These are phyloP conservation scores for Patella ulyssiponensis DNA, from an alignment of 2,888 invertebrate species.

Conservation along the genomic window DNA sequence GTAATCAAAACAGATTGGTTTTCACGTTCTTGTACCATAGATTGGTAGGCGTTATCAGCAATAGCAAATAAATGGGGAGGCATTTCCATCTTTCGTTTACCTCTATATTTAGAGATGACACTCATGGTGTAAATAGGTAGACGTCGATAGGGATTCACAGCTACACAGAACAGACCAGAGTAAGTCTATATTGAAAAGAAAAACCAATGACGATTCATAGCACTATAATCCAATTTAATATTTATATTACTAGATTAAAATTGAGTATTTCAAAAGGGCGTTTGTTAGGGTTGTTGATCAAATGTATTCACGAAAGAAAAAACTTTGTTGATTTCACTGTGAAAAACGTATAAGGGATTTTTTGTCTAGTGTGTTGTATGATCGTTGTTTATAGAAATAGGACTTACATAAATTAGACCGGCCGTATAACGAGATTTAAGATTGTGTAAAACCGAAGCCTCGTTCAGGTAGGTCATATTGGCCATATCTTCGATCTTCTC, in stretches of 20 bases:
- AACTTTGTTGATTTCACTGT: no score
- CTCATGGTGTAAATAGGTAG: conserved; percentile 98
- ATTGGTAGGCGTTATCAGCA: conserved; percentile 99
- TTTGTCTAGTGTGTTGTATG: no score
- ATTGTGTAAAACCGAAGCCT: conserved; percentile 68
- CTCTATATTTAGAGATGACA: conserved; percentile 97
- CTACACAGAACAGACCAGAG: conserved; percentile 99
- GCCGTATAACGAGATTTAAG: conserved; percentile 61
- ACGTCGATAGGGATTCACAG: conserved; percentile 99
- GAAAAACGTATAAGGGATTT: no score
- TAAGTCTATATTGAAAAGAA: conserved; percentile 84
- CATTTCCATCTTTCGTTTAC: conserved; percentile 99
- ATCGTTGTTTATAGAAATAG: no score
- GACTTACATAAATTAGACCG: conserved; percentile 66
- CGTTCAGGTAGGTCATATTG: conserved; percentile 70
- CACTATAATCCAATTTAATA: no score
- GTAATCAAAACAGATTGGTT: conserved; percentile 7
- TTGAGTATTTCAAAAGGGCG: no score
- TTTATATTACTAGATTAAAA: no score
- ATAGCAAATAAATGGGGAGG: conserved; percentile 99
- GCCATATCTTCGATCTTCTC: conserved; percentile 70
- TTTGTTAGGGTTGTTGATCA: no score
- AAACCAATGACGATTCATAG: conserved; percentile 56
- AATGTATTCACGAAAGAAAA: no score
- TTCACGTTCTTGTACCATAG: conserved; percentile 92